phyloP scores from a whole-genome alignment of 2,113 vertebrate genomes.

The Pionites leucogaster region DNA sequence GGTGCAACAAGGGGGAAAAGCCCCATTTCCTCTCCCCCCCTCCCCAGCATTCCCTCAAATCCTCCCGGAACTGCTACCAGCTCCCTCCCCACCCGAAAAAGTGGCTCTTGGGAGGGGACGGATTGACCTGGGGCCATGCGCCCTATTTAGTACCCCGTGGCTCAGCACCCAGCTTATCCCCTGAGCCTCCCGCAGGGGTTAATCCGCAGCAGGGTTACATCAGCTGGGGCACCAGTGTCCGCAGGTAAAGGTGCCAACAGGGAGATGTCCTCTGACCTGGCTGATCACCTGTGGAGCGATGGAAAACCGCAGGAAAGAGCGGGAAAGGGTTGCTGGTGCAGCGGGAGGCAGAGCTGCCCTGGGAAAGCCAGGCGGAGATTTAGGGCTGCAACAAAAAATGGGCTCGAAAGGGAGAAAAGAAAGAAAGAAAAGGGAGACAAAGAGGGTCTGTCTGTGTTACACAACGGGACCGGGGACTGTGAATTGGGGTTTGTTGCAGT shows the following conservation, averaged over 20 bases:
- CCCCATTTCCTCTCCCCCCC: too few relatives aligned
- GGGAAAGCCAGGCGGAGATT: conserved; percentile 9
- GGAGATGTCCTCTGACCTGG: not conserved
- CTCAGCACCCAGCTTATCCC: conserved; percentile 47
- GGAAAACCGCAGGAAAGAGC: not conserved
- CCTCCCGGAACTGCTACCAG: rapidly evolving
- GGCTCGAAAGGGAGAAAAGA: not conserved
- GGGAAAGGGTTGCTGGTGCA: not conserved
- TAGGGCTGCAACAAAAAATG: not conserved
- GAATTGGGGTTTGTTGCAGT: not conserved
- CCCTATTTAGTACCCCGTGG: not conserved
- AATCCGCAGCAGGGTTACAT: not conserved
- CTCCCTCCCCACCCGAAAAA: not conserved
- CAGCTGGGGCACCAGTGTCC: not conserved
- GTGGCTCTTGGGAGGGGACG: not conserved
- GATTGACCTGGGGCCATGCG: not conserved
- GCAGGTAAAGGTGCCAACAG: not conserved
- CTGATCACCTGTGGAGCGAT: not conserved
- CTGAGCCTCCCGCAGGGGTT: not conserved
- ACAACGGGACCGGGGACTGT: not conserved
- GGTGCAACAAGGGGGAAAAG: not conserved
- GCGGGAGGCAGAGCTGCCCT: not conserved
- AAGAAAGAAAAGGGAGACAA: not conserved
- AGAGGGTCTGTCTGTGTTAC: not conserved
- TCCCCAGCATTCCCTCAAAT: not conserved